These are phyloP conservation scores for Sarotherodon lohbergeri DNA, from an alignment of 2,113 vertebrate species.

Conservation along the genomic window DNA sequence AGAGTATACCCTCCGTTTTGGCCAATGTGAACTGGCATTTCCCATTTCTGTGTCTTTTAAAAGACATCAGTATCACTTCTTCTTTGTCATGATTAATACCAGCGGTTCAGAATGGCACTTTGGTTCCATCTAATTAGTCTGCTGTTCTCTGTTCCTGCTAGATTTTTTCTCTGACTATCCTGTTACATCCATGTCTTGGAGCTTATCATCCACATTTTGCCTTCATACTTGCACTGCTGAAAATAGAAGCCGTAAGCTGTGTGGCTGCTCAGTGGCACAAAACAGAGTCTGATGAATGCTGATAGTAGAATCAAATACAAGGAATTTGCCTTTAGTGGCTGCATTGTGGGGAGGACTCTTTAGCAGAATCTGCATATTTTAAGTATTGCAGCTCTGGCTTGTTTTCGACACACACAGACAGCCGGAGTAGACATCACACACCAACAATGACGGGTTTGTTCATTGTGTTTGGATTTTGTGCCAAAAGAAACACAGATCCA, in stretches of 20 bases:
- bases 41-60: not conserved
- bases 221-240: not conserved
- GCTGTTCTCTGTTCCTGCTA: not conserved
- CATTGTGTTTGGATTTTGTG: not conserved
- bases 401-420: not conserved
- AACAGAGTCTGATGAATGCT: constrained; percentile 11
- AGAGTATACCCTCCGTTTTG: not conserved
- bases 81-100: not conserved
- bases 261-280: not conserved
- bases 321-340: not conserved
- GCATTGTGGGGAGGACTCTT: not conserved
- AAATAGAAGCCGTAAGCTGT: constrained; percentile 31
- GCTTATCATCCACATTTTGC: constrained; percentile 1
- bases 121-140: not conserved
- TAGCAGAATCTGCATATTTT: not conserved
- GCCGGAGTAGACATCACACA: not conserved
- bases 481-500: not conserved
- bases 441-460: not conserved
- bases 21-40: not conserved
- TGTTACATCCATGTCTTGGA: not conserved
- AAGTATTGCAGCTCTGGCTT: not conserved
- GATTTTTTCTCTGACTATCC: not conserved
- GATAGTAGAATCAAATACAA: not conserved
- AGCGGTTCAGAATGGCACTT: not conserved
- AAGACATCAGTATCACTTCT: not conserved